Base-by-base conservation (phyloP, 2,888 invertebrate genomes). In the Agriopis marginaria region DNA sequence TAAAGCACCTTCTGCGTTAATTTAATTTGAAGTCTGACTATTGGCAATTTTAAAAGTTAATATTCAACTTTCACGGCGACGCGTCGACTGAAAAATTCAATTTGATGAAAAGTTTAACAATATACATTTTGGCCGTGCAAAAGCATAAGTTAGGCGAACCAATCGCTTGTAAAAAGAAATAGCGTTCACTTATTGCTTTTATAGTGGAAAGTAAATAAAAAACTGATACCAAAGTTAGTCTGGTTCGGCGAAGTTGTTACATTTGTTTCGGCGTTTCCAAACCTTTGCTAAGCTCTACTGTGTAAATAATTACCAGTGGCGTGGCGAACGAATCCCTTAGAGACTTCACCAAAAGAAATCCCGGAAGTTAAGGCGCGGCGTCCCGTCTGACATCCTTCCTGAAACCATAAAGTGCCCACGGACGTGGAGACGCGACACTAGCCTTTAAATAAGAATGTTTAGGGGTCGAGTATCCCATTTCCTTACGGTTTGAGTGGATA, bases 291-390 rank as follows among this genome's bases (percentile, higher is more conserved):
- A 67, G 49, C 60, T 55, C 56, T 11, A n/a, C 45, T 54, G 55
- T 63, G 66, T 70, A 70, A 70, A 70, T 70, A 70, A 70, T 66
- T 70, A 63, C 66, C 17, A 23, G 51, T 50, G 63, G 63, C 50
- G 60, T 63, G 47, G 45, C 51, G 42, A 51, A 58, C 62, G 55
- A 62, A 63, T 68, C 51, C 60, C 68, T 49, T 47, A 14, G 68
- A 63, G 65, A 66, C 10, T 63, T 71, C 32, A 8, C 49, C 32
- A 47, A 68, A 66, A 69, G 68, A 65, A 71, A 68, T 63, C 65
- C 68, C 62, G 63, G 65, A 66, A 60, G 58, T 68, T 66, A 66
- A 68, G 68, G 59, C 63, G 44, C 54, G 59, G 62, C 39, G n/a
- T 32, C 68, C 58, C 58, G 68, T 71, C 63, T 50, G 17, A 60